Conservation (phyloP, 2,113 vertebrate genomes). For the Lepus americanus region DNA sequence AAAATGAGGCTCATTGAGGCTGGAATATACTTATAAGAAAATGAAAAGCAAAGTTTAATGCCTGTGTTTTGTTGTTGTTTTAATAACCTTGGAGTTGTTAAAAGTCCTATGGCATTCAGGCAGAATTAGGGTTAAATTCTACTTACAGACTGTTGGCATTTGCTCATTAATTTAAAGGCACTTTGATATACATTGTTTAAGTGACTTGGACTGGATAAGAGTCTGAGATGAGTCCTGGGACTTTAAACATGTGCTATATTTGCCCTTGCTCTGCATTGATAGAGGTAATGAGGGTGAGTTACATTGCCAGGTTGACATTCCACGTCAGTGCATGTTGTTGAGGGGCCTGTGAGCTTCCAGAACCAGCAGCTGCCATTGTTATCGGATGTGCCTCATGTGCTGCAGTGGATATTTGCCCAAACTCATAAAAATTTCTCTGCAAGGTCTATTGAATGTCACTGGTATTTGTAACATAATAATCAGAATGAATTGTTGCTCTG, state of each 20-base stretch:
- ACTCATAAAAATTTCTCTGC: slow-evolving; percentile 71
- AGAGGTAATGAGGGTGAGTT: not conserved
- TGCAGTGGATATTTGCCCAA: slow-evolving; percentile 67
- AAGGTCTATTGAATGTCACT: slow-evolving; percentile 77
- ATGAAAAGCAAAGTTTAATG: not conserved
- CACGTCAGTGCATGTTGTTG: not conserved
- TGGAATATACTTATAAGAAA: not conserved
- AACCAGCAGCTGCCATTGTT: slow-evolving; percentile 29
- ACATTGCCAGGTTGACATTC: slow-evolving; percentile 9
- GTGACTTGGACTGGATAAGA: not conserved
- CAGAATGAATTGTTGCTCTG: slow-evolving; percentile 81
- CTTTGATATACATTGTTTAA: slow-evolving; percentile 25
- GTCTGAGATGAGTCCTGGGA: not conserved
- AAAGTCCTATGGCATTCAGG: not conserved
- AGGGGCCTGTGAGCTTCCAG: not conserved
- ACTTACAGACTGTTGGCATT: not conserved
- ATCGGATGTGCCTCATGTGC: slow-evolving; percentile 32
- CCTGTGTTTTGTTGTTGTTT: not conserved
- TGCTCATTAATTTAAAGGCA: not conserved
- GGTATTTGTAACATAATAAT: slow-evolving; percentile 83
- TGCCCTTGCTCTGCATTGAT: slow-evolving; percentile 4
- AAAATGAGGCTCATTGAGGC: not conserved
- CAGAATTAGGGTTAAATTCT: not conserved
- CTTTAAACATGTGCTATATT: slow-evolving; percentile 49
- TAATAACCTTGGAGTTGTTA: not conserved